These are phyloP conservation scores for Syngnathus typhle DNA, from an alignment of 2,113 vertebrate species.

Conservation along the genomic window DNA sequence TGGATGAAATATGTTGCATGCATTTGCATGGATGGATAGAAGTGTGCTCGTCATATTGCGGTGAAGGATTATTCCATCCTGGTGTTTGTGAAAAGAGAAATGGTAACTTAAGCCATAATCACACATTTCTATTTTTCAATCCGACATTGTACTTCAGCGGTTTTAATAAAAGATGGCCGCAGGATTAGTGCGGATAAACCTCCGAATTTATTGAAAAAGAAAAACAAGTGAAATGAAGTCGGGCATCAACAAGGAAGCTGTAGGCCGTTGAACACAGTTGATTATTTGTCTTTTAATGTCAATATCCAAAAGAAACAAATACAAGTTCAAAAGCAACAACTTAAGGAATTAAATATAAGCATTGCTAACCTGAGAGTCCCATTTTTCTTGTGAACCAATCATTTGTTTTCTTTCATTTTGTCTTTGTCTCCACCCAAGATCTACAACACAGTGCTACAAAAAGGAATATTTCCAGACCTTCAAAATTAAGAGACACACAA, in stretches of 20 bases:
- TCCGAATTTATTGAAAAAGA: conserved; percentile 36
- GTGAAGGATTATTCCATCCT: conserved; percentile 56
- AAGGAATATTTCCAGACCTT: conserved; percentile 18
- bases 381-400: background rate
- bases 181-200: conserved; percentile 66
- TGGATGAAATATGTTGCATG: background rate
- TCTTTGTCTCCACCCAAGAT: background rate
- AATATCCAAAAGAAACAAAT: conserved; percentile 22
- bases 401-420: background rate
- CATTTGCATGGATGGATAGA: background rate
- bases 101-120: conserved; percentile 63
- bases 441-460: conserved; percentile 14
- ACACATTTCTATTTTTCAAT: conserved; percentile 71
- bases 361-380: conserved; percentile 48
- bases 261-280: conserved; percentile 2
- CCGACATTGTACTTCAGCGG: conserved; percentile 53
- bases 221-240: conserved; percentile 23
- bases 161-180: conserved; percentile 59
- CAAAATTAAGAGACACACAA: conserved; percentile 36
- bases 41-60: conserved; percentile 11
- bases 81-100: conserved; percentile 46
- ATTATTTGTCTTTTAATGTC: conserved; percentile 38
- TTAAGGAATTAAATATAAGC: background rate
- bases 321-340: conserved; percentile 3
- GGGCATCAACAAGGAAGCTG: conserved; percentile 27